These are phyloP conservation scores for Acanthopleura granulata DNA, from an alignment of 2,888 invertebrate genomes.

Conservation along the genomic window DNA sequence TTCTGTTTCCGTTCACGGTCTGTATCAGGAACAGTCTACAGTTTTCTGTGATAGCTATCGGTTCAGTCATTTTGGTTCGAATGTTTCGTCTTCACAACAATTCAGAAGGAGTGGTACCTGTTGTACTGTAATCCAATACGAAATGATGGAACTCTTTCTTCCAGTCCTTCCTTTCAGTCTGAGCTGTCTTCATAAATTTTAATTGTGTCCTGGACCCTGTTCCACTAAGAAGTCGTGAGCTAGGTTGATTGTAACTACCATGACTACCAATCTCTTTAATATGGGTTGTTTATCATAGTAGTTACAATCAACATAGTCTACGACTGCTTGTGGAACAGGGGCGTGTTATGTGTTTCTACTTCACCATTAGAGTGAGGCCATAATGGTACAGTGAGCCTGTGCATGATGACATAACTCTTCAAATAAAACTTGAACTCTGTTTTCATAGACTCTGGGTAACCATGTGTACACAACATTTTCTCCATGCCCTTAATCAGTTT, in stretches of 20 bases:
- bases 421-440: conserved; percentile 22
- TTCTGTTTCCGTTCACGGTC: conserved; percentile 23
- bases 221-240: no score
- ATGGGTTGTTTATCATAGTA: no score
- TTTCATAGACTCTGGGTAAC: conserved; percentile 21
- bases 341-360: conserved; percentile 29
- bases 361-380: conserved; percentile 30
- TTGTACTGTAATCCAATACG: conserved; percentile 26
- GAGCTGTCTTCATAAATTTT: conserved; percentile 27
- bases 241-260: no score
- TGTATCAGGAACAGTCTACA: conserved; percentile 17
- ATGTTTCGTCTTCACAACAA: conserved; percentile 28
- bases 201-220: conserved; percentile 21
- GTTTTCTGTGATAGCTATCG: neutral
- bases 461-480: conserved; percentile 23
- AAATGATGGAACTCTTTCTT: conserved; percentile 23
- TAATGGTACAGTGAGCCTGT: conserved; percentile 20
- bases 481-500: conserved; percentile 23
- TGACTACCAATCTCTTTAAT: no score
- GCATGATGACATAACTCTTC: conserved; percentile 19
- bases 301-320: no score
- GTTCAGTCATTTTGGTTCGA: conserved; percentile 27
- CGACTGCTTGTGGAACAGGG: no score
- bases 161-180: conserved; percentile 26
- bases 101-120: conserved; percentile 28